Conservation (phyloP, 2,113 vertebrate species). For the Laticauda laticaudata region DNA sequence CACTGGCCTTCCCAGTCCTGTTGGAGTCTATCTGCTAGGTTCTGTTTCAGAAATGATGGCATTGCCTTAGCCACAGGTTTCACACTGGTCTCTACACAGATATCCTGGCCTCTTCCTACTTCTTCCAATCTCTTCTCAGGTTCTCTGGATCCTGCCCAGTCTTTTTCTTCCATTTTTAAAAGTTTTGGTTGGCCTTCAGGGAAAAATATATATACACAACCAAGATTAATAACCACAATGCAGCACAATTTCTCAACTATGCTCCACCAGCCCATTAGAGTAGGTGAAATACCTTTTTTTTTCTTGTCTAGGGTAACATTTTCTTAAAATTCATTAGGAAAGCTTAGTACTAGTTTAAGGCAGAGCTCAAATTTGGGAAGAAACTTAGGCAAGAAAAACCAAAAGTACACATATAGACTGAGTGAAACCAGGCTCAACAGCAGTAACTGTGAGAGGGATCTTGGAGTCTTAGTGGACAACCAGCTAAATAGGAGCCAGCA, state of each 20-base stretch:
- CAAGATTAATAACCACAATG: not conserved
- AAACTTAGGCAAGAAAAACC: too few relatives aligned
- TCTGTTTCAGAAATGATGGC: not conserved
- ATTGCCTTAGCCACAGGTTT: not conserved
- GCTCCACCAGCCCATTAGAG: not conserved
- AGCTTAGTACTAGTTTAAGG: not conserved
- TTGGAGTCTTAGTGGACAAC: too few relatives aligned
- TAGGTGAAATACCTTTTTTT: not conserved
- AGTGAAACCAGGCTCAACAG: too few relatives aligned
- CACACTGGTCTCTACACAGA: not conserved
- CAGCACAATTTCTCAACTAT: not conserved
- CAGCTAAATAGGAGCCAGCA: too few relatives aligned
- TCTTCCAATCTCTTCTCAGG: not conserved
- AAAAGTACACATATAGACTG: too few relatives aligned
- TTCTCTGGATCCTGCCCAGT: not conserved
- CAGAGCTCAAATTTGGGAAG: not conserved
- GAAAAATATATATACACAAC: not conserved
- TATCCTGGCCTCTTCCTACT: not conserved
- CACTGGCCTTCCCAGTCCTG: not conserved
- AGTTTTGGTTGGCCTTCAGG: not conserved
- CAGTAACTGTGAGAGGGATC: too few relatives aligned
- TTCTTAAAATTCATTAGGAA: not conserved
- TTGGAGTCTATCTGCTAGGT: not conserved
- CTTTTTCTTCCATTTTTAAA: slow-evolving; percentile 1
- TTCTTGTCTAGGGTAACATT: not conserved